These are phyloP conservation scores for Dicycla oo DNA, from an alignment of 2,888 invertebrate species.

Conservation along the genomic window DNA sequence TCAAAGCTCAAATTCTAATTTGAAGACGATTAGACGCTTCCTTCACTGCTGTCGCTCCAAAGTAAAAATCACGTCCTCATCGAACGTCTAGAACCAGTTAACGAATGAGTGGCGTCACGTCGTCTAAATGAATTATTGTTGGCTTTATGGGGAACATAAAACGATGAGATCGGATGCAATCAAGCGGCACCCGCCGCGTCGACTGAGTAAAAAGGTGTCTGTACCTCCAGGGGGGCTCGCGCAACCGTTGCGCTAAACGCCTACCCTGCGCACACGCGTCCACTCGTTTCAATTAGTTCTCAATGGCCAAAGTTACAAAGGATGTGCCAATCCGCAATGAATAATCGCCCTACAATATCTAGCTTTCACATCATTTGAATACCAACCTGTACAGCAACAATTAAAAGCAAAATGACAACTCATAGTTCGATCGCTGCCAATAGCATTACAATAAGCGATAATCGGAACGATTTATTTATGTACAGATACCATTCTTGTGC, in stretches of 20 bases:
- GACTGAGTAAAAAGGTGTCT: slow-evolving; percentile 88
- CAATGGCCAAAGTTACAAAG: slow-evolving; percentile 82
- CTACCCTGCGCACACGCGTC: slow-evolving; percentile 82
- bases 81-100: slow-evolving; percentile 84
- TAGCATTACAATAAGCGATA: slow-evolving; percentile 54
- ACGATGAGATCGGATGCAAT: slow-evolving; percentile 90
- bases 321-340: slow-evolving; percentile 73
- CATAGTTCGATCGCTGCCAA: slow-evolving; percentile 31
- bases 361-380: slow-evolving; percentile 57
- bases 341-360: slow-evolving; percentile 67
- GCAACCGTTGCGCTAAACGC: slow-evolving; percentile 85
- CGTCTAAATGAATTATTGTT: slow-evolving; percentile 90
- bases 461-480: slow-evolving; percentile 63
- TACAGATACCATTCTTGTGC: slow-evolving; percentile 62
- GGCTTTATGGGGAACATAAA: slow-evolving; percentile 90
- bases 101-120: slow-evolving; percentile 90
- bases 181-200: slow-evolving; percentile 88
- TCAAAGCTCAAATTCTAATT: slow-evolving; percentile 64
- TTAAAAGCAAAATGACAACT: slow-evolving; percentile 53
- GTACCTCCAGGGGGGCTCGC: slow-evolving; percentile 81
- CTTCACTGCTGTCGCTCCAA: slow-evolving; percentile 60
- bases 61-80: slow-evolving; percentile 68
- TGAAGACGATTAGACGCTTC: slow-evolving; percentile 62
- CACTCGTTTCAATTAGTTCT: slow-evolving; percentile 88
- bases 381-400: slow-evolving; percentile 52